These are phyloP conservation scores for Ceratosolen solmsi DNA, from an alignment of 1,140 invertebrate species.

Conservation along the genomic window DNA sequence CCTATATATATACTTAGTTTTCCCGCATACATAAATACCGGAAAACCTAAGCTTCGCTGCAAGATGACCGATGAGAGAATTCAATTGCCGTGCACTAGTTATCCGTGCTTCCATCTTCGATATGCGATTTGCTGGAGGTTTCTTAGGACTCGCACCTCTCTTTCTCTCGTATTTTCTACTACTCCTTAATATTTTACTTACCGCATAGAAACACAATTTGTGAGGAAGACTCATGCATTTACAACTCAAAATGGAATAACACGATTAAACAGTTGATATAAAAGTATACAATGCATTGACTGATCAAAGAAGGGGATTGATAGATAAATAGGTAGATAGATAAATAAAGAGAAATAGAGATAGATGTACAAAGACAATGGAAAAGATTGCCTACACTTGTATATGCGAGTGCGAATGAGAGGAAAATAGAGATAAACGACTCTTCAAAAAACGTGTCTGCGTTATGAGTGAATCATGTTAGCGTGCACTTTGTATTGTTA, in stretches of 20 bases:
- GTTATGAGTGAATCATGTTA: slow-evolving; percentile 4
- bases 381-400: neutral
- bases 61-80: slow-evolving; percentile 70
- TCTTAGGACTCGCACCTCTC: slow-evolving; percentile 53
- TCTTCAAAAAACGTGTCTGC: neutral
- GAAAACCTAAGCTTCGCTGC: slow-evolving; percentile 47
- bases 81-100: slow-evolving; percentile 70
- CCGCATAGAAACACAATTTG: neutral
- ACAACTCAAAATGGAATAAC: neutral
- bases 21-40: neutral
- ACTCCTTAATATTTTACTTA: neutral
- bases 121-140: slow-evolving; percentile 50
- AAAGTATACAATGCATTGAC: neutral
- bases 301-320: neutral
- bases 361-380: neutral
- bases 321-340: neutral
- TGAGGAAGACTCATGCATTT: neutral
- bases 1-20: no score
- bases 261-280: slow-evolving; percentile 8
- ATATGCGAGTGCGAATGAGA: neutral
- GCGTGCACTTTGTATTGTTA: slow-evolving; percentile 10
- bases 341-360: neutral
- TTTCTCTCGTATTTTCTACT: slow-evolving; percentile 8
- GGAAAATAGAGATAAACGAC: neutral
- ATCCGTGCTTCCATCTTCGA: slow-evolving; percentile 68